Evolutionary conservation across 2,888 invertebrate genomes (phyloP).

Genomic region (Sisyra nigra): DNA sequence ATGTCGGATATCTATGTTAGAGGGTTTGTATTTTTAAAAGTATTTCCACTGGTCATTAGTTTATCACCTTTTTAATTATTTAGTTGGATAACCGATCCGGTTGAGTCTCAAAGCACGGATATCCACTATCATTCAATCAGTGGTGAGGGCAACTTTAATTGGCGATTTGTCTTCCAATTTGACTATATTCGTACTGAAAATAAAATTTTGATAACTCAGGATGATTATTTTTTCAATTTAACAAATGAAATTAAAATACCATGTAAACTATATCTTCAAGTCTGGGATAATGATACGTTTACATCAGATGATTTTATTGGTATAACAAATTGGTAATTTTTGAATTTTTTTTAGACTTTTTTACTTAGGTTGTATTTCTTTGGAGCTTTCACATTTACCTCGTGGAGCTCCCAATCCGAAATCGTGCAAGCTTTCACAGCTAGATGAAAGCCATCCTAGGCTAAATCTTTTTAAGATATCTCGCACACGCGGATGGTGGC

Average conservation of each 20-base stretch:
- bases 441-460: constrained; percentile 28
- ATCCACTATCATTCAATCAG: constrained; percentile 63
- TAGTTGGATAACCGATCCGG: constrained; percentile 53
- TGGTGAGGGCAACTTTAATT: constrained; percentile 77
- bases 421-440: constrained; percentile 28
- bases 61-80: constrained; percentile 7
- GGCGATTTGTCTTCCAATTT: constrained; percentile 74
- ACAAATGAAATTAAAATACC: constrained; percentile 49
- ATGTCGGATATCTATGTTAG: constrained; percentile 63
- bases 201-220: constrained; percentile 47
- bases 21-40: constrained; percentile 39
- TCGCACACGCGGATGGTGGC: constrained; percentile 53
- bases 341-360: too few species aligned
- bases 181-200: constrained; percentile 61
- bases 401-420: constrained; percentile 32
- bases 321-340: constrained; percentile 25
- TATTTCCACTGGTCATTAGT: not conserved
- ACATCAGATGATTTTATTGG: constrained; percentile 66
- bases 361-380: constrained; percentile 34
- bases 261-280: constrained; percentile 58
- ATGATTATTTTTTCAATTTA: constrained; percentile 20
- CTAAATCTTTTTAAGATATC: constrained; percentile 47
- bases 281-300: constrained; percentile 70
- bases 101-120: constrained; percentile 62
- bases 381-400: constrained; percentile 44